These are phyloP conservation scores for Conger conger DNA, from an alignment of 2,113 vertebrate genomes.

Conservation along the genomic window DNA sequence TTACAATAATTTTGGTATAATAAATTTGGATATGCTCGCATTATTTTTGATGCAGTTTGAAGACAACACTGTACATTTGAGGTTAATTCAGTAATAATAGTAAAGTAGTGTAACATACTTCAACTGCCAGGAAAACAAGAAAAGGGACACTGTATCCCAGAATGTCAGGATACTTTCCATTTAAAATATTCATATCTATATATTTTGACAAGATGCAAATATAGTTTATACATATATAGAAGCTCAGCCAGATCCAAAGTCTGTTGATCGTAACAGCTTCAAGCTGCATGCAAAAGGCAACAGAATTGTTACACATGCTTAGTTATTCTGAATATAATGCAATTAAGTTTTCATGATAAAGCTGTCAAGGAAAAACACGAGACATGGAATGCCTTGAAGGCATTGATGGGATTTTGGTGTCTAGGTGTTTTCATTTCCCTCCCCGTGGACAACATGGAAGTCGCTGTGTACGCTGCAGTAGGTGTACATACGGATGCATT, in stretches of 20 bases:
- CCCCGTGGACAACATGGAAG: neutral
- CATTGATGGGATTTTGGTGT: slow-evolving; percentile 67
- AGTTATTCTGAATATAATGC: slow-evolving; percentile 46
- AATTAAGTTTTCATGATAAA: slow-evolving; percentile 55
- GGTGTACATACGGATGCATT: slow-evolving; percentile 49
- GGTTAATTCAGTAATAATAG: neutral
- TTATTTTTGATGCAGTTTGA: neutral
- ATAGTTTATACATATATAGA: neutral
- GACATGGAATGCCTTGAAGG: slow-evolving; percentile 64
- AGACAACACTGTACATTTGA: neutral
- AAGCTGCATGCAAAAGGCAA: neutral
- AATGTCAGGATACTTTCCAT: neutral
- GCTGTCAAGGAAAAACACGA: slow-evolving; percentile 59
- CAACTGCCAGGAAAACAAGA: neutral
- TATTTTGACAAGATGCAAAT: neutral
- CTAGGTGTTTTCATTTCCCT: slow-evolving; percentile 34
- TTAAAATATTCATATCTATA: neutral
- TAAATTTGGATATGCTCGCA: neutral
- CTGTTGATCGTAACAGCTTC: neutral
- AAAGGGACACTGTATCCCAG: neutral
- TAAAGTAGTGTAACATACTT: neutral
- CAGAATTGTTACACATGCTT: slow-evolving; percentile 21
- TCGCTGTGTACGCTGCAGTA: slow-evolving; percentile 3
- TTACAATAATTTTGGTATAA: neutral
- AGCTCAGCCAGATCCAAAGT: neutral